Base-by-base conservation (phyloP, 2,113 vertebrate genomes). In the Turnix velox region DNA sequence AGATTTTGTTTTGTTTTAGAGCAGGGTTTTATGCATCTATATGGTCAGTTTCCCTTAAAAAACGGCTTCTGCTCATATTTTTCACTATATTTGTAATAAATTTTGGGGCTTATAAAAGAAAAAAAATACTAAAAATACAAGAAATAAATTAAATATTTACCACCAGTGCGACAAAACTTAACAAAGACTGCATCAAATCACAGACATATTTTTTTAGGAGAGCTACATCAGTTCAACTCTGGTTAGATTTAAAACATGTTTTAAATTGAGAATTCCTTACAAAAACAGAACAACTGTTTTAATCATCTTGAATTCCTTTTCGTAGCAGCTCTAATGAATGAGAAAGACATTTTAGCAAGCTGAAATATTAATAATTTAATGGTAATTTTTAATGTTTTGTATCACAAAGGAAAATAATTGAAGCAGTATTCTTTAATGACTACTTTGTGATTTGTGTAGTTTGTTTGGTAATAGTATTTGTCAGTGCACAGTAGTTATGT, bases 201-300 rank as follows among this genome's bases (percentile, higher is more conserved):
- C 33, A 87, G n/a, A 23, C 17, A 49, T 46, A 49, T n/a, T 69
- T 74, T 89, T 30, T 71, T 48, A 20, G 55, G 49, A 93, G 77
- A 72, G 43, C 84, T 35, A 37, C 39, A 80, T 82, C 65, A 78
- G 18, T 87, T 87, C 33, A 91, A 86, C 51, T 19, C 5, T 42
- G 74, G 7, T 75, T 87, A 88, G 40, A 95, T 84, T 63, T 72
- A 87, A 94, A 92, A 78, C 18, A 8, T n/a, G 3, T 51, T 92
- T 84, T 95, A 95, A 96, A 88, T 85, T 72, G 90, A 86, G 18
- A 83, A 52, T 86, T 61, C 35, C 18, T 93, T 90, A 66, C 39
- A 62, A 79, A 94, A 91, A 20, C 33, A 65, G 23, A 59, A 75
- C 5, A 58, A 63, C 66, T 62, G 1, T 30, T 92, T 93, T 91